These are phyloP conservation scores for Cheilinus undulatus DNA, from an alignment of 2,113 vertebrate genomes.

Conservation along the genomic window DNA sequence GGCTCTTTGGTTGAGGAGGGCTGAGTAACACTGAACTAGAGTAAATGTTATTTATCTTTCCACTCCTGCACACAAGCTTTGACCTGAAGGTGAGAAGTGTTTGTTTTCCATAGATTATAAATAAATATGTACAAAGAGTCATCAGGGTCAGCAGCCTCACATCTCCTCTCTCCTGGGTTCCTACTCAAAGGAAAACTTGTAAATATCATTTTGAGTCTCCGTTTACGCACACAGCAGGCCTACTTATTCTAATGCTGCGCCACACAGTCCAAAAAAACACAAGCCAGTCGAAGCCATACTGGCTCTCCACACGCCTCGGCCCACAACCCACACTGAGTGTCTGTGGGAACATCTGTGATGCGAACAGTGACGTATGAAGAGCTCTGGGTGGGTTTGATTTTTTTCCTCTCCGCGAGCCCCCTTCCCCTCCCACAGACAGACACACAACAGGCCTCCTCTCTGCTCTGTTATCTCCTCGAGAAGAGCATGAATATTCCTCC, in stretches of 20 bases:
- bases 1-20: no score
- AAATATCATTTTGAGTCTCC: conserved; percentile 37
- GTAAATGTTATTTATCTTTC: no score
- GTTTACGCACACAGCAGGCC: conserved; percentile 58
- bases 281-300: conserved; percentile 50
- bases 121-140: not conserved
- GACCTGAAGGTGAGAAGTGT: not conserved
- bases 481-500: conserved; percentile 73
- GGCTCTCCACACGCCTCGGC: conserved; percentile 67
- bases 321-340: conserved; percentile 74
- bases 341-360: conserved; percentile 82
- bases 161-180: not conserved
- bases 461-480: conserved; percentile 60
- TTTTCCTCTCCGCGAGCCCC: conserved; percentile 71
- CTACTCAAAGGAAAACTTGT: conserved; percentile 17
- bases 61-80: no score
- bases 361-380: conserved; percentile 76
- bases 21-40: no score
- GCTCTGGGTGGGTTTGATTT: conserved; percentile 76
- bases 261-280: conserved; percentile 24
- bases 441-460: conserved; percentile 31
- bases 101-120: conserved; percentile 4
- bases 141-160: not conserved
- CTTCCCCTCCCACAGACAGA: conserved; percentile 60
- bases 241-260: conserved; percentile 47